A percentile compares a stretch with the other conserved stretches of the same genome.
phyloP scores from a whole-genome alignment of 2,113 vertebrate species.

The Leuciscus idus region DNA sequence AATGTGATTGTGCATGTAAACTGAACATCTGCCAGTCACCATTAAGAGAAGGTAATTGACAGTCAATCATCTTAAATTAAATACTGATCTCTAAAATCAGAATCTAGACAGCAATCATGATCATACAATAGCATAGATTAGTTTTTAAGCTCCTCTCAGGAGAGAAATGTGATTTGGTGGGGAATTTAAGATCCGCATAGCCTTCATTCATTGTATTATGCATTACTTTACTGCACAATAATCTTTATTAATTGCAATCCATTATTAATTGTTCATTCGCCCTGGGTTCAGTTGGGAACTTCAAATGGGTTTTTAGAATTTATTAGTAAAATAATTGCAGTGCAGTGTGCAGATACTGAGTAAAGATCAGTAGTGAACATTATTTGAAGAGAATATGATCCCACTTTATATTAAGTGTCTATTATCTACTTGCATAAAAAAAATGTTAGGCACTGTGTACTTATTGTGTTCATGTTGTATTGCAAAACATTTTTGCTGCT shows the following conservation, averaged over 20 bases:
- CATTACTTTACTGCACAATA: neutral
- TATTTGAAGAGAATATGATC: neutral
- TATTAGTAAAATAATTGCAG: neutral
- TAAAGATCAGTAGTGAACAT: neutral
- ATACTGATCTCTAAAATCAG: neutral
- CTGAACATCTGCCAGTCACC: slow-evolving; percentile 23
- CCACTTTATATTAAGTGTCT: no score
- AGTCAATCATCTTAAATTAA: slow-evolving; percentile 16
- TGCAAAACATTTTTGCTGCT: no score
- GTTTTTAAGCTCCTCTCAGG: neutral
- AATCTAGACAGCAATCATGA: neutral
- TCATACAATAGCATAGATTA: neutral
- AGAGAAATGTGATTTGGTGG: neutral
- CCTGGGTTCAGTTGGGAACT: neutral
- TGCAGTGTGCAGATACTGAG: neutral
- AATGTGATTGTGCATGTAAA: slow-evolving; percentile 23
- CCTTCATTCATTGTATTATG: neutral
- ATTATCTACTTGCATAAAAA: neutral
- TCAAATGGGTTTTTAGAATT: neutral
- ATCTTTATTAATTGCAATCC: slow-evolving; percentile 16
- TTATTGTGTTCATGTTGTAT: neutral
- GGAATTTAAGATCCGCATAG: neutral
- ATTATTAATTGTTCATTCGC: slow-evolving; percentile 9
- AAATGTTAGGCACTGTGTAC: neutral
- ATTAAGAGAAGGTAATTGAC: slow-evolving; percentile 31